Conservation (phyloP, 2,888 invertebrate genomes). For the Leucozona laternaria region DNA sequence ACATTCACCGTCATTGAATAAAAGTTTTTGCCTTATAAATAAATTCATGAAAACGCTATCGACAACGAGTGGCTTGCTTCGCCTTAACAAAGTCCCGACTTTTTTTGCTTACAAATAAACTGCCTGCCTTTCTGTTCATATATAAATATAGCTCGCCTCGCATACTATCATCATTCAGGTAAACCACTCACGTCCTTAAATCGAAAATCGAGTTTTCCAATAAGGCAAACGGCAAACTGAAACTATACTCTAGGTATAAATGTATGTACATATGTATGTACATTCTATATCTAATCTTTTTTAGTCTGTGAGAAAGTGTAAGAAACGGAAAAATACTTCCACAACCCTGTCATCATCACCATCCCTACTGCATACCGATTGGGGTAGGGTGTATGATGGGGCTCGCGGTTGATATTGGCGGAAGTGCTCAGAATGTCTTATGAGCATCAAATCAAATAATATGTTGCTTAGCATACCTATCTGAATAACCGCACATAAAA, state of each 20-base stretch:
- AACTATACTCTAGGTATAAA: conserved; percentile 6
- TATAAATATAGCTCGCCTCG: neutral
- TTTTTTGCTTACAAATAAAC: conserved; percentile 11
- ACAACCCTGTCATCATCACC: conserved; percentile 62
- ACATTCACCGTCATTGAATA: conserved; percentile 38
- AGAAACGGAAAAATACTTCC: conserved; percentile 50
- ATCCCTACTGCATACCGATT: conserved; percentile 31
- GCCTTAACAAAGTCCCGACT: neutral
- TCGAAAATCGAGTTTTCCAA: conserved; percentile 73
- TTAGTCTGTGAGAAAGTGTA: conserved; percentile 6
- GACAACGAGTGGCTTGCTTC: conserved; percentile 35
- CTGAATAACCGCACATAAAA: conserved; percentile 54
- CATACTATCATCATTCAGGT: conserved; percentile 46
- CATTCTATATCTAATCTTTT: no score
- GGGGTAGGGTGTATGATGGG: neutral
- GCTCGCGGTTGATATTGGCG: conserved; percentile 29
- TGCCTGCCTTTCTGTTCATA: neutral
- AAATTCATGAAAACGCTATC: conserved; percentile 58
- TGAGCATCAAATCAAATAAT: conserved; percentile 70
- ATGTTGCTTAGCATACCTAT: conserved; percentile 62
- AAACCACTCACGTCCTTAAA: conserved; percentile 68
- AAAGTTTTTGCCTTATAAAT: conserved; percentile 48
- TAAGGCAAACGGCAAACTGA: conserved; percentile 57
- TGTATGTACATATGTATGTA: neutral
- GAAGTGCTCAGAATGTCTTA: conserved; percentile 49